phyloP scores from a whole-genome alignment of 2,888 invertebrate genomes.

The Myopa tessellatipennis region DNA sequence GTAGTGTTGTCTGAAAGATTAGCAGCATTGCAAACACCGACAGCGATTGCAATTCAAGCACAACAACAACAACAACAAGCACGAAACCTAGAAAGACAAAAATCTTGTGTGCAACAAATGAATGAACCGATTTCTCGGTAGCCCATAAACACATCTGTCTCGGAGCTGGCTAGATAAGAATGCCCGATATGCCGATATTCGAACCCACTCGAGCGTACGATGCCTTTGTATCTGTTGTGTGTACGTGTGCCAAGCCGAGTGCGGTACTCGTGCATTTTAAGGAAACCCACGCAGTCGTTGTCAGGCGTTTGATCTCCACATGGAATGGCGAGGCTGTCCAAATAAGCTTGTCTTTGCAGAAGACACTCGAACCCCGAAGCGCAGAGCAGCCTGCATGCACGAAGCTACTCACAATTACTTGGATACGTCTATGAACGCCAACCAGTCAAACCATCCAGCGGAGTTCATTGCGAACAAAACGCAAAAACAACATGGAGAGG shows the following conservation, averaged over 20 bases:
- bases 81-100: background rate
- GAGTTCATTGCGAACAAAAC: background rate
- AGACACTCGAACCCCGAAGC: background rate
- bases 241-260: background rate
- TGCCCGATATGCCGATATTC: constrained; percentile 6
- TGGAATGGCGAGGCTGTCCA: background rate
- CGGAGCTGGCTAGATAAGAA: constrained; percentile 1
- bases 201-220: background rate
- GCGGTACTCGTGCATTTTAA: background rate
- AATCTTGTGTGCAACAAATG: constrained; percentile 1
- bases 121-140: background rate
- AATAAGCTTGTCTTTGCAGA: constrained; percentile 21
- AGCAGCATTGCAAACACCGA: background rate
- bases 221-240: background rate
- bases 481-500: background rate
- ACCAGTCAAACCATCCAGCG: background rate
- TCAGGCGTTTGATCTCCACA: constrained; percentile 27
- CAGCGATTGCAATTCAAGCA: constrained; percentile 4
- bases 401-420: no score
- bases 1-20: background rate
- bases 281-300: constrained; percentile 27
- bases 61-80: background rate
- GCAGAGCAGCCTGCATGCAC: no score
- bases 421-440: background rate
- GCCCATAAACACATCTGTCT: background rate